Percentiles rank a stretch among this genome's conserved stretches.
These are phyloP conservation scores for Dreissena rostriformis DNA, from an alignment of 1,140 invertebrate species.

Conservation along the genomic window DNA sequence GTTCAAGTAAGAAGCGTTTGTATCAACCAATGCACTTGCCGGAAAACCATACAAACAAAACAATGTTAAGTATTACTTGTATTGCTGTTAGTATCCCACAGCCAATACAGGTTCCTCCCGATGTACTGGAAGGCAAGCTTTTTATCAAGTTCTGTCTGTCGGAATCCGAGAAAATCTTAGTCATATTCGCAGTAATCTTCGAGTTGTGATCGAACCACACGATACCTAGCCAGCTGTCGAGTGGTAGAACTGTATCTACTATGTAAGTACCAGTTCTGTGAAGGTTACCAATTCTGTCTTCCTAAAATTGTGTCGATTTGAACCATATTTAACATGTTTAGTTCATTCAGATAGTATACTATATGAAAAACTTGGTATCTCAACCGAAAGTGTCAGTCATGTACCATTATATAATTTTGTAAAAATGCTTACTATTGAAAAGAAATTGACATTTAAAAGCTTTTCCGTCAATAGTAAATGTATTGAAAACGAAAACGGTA, in stretches of 20 bases:
- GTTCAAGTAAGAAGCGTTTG: too few relatives aligned
- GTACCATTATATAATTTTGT: too few relatives aligned
- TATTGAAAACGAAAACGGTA: too few relatives aligned
- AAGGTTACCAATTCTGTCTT: background rate
- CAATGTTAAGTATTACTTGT: conserved; percentile 1
- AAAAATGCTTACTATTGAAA: too few relatives aligned
- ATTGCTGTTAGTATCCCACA: conserved; percentile 37
- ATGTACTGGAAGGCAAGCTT: background rate
- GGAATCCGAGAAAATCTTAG: background rate
- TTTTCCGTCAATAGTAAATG: too few relatives aligned
- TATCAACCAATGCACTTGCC: too few relatives aligned
- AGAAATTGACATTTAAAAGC: too few relatives aligned
- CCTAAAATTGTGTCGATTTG: background rate
- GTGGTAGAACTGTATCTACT: background rate
- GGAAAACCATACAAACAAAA: too few relatives aligned
- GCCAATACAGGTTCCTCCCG: conserved; percentile 11
- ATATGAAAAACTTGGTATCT: too few relatives aligned
- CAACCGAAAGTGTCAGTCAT: too few relatives aligned
- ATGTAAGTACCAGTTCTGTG: background rate
- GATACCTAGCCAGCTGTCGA: conserved; percentile 17
- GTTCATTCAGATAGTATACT: too few relatives aligned
- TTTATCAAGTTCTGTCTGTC: background rate
- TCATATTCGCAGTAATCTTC: background rate
- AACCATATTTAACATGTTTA: too few relatives aligned
- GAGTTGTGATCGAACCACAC: background rate